These are phyloP conservation scores for Anguilla marmorata DNA, from an alignment of 2,797 vertebrate genomes.

Conservation along the genomic window DNA sequence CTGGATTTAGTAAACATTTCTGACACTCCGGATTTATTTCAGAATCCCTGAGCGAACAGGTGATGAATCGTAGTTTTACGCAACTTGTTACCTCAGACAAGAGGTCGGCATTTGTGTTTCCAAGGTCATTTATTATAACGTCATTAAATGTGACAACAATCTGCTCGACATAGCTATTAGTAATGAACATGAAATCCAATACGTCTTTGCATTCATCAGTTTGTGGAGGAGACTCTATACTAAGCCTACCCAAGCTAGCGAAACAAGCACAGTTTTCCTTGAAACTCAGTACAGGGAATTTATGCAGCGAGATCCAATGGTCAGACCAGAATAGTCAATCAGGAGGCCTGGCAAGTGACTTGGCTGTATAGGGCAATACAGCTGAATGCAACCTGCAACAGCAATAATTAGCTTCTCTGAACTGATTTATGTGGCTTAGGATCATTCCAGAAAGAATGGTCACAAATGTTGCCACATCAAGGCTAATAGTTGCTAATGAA, in stretches of 20 bases:
- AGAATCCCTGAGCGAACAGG: constrained; percentile 35
- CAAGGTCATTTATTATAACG: constrained; percentile 32
- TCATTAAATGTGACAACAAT: constrained; percentile 30
- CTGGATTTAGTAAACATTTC: constrained; percentile 8
- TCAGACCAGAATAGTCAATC: background rate
- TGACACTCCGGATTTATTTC: constrained; percentile 32
- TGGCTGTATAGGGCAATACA: background rate
- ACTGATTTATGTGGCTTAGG: constrained; percentile 28
- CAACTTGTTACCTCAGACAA: constrained; percentile 41
- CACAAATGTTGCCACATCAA: constrained; percentile 12
- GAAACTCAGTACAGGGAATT: background rate
- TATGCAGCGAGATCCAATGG: background rate
- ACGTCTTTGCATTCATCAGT: background rate
- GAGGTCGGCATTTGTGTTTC: constrained; percentile 34
- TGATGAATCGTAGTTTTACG: constrained; percentile 43
- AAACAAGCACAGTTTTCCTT: background rate
- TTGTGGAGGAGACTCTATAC: background rate
- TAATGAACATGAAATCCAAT: constrained; percentile 37
- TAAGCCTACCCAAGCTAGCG: background rate
- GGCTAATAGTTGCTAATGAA: constrained; percentile 24
- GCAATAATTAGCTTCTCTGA: constrained; percentile 20
- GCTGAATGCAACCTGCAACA: background rate
- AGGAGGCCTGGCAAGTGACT: background rate
- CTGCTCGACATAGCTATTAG: constrained; percentile 24
- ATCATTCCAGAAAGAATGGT: constrained; percentile 10